Conservation (phyloP, 2,113 vertebrate species). For the Perca fluviatilis region DNA sequence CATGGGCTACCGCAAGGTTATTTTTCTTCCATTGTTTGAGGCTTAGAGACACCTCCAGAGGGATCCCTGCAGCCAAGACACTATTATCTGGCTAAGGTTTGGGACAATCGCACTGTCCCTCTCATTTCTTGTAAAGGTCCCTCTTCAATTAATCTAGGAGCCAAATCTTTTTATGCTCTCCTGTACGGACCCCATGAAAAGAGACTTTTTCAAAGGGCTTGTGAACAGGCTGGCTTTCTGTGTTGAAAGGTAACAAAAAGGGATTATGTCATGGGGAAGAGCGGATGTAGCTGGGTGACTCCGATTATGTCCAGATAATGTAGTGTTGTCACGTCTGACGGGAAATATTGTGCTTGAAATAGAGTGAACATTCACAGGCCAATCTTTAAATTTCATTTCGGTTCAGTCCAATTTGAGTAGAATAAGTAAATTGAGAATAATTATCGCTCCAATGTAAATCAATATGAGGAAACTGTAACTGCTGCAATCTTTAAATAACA, state of each 20-base stretch:
- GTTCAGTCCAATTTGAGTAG: background rate
- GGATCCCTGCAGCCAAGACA: constrained; percentile 69
- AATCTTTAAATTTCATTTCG: constrained; percentile 44
- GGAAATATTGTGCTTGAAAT: constrained; percentile 1
- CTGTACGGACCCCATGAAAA: constrained; percentile 67
- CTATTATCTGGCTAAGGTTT: constrained; percentile 77
- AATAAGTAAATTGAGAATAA: too few relatives aligned
- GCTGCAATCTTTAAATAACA: constrained; percentile 10
- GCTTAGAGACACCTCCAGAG: constrained; percentile 77
- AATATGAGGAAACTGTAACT: background rate
- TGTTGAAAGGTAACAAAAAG: constrained; percentile 66
- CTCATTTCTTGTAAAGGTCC: constrained; percentile 74
- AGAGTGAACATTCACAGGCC: background rate
- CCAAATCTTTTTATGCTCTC: constrained; percentile 75
- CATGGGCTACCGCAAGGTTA: constrained; percentile 62
- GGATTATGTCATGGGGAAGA: constrained; percentile 62
- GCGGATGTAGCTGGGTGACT: constrained; percentile 50
- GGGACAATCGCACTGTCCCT: constrained; percentile 75
- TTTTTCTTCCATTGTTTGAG: constrained; percentile 80
- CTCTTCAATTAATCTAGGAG: constrained; percentile 81
- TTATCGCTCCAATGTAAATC: background rate
- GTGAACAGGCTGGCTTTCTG: constrained; percentile 63
- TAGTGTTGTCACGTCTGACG: constrained; percentile 36
- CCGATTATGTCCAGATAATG: constrained; percentile 63
- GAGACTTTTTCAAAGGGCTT: constrained; percentile 60